Percentiles rank a stretch among this genome's conserved stretches.
These are phyloP conservation scores for Papio anubis DNA, from an alignment of 2,113 vertebrate genomes.

Conservation along the genomic window DNA sequence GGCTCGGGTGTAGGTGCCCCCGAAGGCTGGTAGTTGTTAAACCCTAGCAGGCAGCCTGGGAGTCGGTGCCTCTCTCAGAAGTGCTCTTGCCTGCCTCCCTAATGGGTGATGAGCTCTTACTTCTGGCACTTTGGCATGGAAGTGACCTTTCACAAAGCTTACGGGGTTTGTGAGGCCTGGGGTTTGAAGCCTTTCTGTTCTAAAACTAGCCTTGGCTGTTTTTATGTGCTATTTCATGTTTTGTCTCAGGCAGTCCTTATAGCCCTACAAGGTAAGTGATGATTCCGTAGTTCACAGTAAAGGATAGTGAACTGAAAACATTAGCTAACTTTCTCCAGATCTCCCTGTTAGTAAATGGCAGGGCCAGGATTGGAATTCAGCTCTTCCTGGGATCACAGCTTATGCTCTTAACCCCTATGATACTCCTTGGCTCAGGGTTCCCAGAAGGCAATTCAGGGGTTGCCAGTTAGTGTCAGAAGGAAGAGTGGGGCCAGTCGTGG, in stretches of 20 bases:
- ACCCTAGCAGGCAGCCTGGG: rapidly evolving
- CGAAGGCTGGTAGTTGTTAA: not conserved
- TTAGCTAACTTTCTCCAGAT: too few relatives aligned
- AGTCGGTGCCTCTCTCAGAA: not conserved
- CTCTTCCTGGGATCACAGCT: not conserved
- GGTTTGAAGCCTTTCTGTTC: not conserved
- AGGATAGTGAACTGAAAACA: not conserved
- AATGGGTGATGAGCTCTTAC: not conserved
- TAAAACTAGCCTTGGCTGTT: not conserved
- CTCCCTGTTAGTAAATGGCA: not conserved
- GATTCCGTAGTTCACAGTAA: not conserved
- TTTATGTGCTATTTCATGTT: not conserved
- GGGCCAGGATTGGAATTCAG: not conserved
- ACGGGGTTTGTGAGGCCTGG: not conserved
- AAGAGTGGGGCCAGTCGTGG: not conserved
- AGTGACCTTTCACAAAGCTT: not conserved
- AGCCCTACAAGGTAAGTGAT: not conserved
- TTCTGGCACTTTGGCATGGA: not conserved
- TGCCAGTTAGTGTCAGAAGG: not conserved
- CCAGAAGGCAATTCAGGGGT: not conserved
- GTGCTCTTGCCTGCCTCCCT: not conserved
- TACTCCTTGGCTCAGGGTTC: not conserved
- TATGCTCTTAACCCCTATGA: not conserved
- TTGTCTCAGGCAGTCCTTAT: not conserved
- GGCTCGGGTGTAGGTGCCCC: rapidly evolving